A percentile compares a stretch with the other conserved stretches of the same genome.
These are phyloP conservation scores for Ylistrum balloti DNA, from an alignment of 1,140 invertebrate species.

Conservation along the genomic window DNA sequence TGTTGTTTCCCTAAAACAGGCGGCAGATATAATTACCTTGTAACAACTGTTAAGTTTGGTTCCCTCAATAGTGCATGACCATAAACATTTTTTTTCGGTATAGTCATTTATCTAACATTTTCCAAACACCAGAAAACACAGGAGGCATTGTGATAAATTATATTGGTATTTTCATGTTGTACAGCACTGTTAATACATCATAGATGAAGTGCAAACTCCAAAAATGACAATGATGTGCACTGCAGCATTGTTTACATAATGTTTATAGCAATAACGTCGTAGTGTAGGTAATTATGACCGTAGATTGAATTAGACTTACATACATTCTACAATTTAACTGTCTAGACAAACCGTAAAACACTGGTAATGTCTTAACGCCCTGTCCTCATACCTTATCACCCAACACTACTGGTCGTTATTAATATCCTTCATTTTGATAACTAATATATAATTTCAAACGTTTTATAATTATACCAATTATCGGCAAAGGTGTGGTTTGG, in stretches of 20 bases:
- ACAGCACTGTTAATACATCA: background rate
- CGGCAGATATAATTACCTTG: no score
- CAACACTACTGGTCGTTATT: background rate
- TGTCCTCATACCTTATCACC: background rate
- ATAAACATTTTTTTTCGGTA: no score
- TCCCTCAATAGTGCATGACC: no score
- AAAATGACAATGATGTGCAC: background rate
- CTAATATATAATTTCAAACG: background rate
- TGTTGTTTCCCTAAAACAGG: no score
- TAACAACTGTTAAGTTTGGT: no score
- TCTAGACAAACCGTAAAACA: constrained; percentile 53
- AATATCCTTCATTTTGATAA: constrained; percentile 12
- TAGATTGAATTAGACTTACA: constrained; percentile 44
- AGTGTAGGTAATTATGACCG: background rate
- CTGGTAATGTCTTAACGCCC: constrained; percentile 35
- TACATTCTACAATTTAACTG: constrained; percentile 45
- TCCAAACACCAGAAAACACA: background rate
- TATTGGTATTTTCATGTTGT: background rate
- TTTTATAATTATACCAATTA: background rate
- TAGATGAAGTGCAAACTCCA: background rate
- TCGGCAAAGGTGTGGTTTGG: background rate
- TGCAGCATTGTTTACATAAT: background rate
- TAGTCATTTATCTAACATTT: no score
- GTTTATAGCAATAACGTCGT: background rate
- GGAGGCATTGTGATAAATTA: background rate